Conservation (phyloP, 2,888 invertebrate species). For the Stenichneumon culpator region DNA sequence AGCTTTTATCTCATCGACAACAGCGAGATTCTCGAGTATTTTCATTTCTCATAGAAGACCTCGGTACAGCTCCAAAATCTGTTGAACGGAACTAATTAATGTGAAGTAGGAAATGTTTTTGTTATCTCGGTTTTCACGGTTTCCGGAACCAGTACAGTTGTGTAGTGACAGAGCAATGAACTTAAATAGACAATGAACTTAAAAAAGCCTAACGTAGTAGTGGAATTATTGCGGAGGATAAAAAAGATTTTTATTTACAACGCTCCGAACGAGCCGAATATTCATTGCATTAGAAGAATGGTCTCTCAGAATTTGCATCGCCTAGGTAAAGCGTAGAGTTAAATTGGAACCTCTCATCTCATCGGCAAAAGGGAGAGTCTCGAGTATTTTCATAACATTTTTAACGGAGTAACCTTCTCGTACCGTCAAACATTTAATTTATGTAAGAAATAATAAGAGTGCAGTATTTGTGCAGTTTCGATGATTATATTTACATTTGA, state of each 20-base stretch:
- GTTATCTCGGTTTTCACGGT: conserved; percentile 8
- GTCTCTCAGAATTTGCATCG: neutral
- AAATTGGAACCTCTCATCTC: neutral
- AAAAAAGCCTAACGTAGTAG: neutral
- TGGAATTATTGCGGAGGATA: neutral
- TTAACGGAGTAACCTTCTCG: too few relatives aligned
- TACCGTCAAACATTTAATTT: too few relatives aligned
- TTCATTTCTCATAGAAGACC: too few relatives aligned
- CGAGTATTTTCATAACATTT: neutral
- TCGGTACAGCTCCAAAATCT: neutral
- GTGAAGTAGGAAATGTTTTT: neutral
- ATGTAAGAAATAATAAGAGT: too few relatives aligned
- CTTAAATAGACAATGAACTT: neutral
- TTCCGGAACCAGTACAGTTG: neutral
- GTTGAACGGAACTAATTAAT: too few relatives aligned
- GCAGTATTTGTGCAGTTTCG: too few relatives aligned
- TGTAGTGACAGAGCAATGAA: neutral
- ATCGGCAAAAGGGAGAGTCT: neutral
- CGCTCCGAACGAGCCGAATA: neutral
- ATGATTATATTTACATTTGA: neutral
- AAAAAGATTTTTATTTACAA: neutral
- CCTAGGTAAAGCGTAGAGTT: neutral
- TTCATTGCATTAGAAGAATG: neutral
- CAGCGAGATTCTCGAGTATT: neutral
- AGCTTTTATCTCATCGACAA: neutral